These are phyloP conservation scores for Pseudopodoces humilis DNA, from an alignment of 2,113 vertebrate genomes.

Conservation along the genomic window DNA sequence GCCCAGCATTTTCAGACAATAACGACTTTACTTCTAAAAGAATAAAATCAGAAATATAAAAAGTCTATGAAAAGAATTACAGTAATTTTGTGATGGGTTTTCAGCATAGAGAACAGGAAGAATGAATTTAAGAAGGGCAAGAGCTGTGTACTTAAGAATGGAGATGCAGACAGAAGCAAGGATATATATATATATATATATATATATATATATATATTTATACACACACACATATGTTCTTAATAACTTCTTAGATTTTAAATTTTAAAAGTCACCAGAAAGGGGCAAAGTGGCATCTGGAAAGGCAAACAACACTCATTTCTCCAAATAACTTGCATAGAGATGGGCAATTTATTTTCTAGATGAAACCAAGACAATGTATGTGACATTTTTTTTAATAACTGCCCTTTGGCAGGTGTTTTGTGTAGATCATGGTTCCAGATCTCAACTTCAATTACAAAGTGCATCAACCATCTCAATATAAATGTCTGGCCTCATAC, in stretches of 20 bases:
- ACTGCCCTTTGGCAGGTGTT: not conserved
- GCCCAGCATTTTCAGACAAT: not conserved
- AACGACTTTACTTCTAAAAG: not conserved
- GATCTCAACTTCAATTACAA: not conserved
- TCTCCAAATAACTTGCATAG: not conserved
- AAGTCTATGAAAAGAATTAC: not conserved
- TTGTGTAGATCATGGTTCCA: not conserved
- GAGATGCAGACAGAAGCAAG: not conserved
- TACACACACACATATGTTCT: not conserved
- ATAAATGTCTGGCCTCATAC: not conserved
- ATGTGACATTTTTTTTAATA: not conserved
- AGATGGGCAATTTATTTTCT: not conserved
- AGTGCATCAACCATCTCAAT: not conserved
- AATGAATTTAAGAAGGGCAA: not conserved
- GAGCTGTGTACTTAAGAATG: not conserved
- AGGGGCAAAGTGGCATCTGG: not conserved
- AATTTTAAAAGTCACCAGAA: not conserved
- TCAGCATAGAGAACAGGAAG: not conserved
- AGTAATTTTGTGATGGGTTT: not conserved
- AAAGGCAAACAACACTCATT: not conserved
- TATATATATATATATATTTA: too few species aligned
- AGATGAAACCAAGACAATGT: not conserved
- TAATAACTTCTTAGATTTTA: not conserved
- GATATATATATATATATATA: too few species aligned
- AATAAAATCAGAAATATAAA: not conserved